Evolutionary conservation across 1,140 invertebrate genomes (phyloP).

Genomic region (Leptinotarsa defecta): DNA sequence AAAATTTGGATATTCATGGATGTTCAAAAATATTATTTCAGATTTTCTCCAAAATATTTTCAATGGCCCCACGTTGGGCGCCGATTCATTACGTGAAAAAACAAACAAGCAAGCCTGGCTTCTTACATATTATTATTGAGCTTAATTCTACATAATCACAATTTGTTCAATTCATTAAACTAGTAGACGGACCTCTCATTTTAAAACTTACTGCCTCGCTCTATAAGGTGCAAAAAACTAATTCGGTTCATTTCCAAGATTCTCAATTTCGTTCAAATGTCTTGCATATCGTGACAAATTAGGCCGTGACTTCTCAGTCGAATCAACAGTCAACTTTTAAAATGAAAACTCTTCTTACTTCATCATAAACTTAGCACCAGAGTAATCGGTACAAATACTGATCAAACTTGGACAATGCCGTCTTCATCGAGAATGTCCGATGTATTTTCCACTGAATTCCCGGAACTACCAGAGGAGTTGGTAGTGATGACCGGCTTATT

Average conservation of each 20-base stretch:
- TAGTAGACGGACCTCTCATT: background rate
- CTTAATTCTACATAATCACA: background rate
- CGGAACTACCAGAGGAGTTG: slow-evolving; percentile 27
- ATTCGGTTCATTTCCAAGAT: too few species aligned
- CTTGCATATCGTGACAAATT: background rate
- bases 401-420: slow-evolving; percentile 46
- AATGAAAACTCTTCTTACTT: background rate
- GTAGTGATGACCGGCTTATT: background rate
- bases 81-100: too few species aligned
- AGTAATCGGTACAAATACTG: background rate
- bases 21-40: too few species aligned
- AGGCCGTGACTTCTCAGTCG: background rate
- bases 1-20: too few species aligned
- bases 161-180: background rate
- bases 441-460: slow-evolving; percentile 27
- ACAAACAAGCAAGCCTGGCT: too few species aligned
- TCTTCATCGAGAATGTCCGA: slow-evolving; percentile 43
- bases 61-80: too few species aligned
- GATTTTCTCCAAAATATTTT: too few species aligned
- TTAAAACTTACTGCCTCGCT: too few species aligned
- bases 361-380: slow-evolving; percentile 8
- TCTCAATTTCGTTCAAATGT: too few species aligned
- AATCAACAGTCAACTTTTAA: slow-evolving; percentile 6
- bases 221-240: too few species aligned
- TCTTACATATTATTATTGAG: too few species aligned